Evolutionary conservation across 1,140 invertebrate species (phyloP), one percentile per base, ranked within the genome.

Genomic region (Trichonephila clavipes): DNA sequence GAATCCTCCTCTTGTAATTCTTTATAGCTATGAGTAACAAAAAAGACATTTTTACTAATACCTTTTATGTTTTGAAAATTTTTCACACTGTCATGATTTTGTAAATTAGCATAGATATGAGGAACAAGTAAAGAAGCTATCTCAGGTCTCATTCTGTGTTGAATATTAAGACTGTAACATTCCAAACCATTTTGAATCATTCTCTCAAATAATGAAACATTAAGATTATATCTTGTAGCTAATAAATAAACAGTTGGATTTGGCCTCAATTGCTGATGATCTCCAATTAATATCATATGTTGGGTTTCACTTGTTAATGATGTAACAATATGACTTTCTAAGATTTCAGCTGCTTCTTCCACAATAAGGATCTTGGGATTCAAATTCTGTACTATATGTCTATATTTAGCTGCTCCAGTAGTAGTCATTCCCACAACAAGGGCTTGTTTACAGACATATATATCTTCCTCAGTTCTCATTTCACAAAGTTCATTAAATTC

Each of bases 281-380:
- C 96, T 51, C 98, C 98, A 94, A 98, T 98, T 19, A 98, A 96
- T 94, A 99, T 98, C 0, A 98, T 96, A 95, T 99, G 98, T 95
- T 98, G 94, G 93, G 97, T 98, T 62, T 96, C 94, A 62, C 96
- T 95, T 24, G 97, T 97, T 16, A 99, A 95, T 58, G 97, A 97
- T 21, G 97, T 96, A 1, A 98, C 95, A 61, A 98, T 97, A 95
- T 98, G 98, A 16, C 97, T 96, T 95, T 98, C 98, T 44, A 98
- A 95, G 18, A 98, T 97, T 96, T 98, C 98, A 2, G 98, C 98
- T 0, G 98, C 98, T 96, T 98, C 98, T 96, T 98, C 98, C n/a
- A 98, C 97, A 66, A 98, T 97, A 0, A 96, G 94, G 93, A 98
- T 97, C 93, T 96, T 96, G 58, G 97, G 96, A 88, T 96, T 95